These are phyloP conservation scores for Scomber scombrus DNA, from an alignment of 2,113 vertebrate genomes.

Conservation along the genomic window DNA sequence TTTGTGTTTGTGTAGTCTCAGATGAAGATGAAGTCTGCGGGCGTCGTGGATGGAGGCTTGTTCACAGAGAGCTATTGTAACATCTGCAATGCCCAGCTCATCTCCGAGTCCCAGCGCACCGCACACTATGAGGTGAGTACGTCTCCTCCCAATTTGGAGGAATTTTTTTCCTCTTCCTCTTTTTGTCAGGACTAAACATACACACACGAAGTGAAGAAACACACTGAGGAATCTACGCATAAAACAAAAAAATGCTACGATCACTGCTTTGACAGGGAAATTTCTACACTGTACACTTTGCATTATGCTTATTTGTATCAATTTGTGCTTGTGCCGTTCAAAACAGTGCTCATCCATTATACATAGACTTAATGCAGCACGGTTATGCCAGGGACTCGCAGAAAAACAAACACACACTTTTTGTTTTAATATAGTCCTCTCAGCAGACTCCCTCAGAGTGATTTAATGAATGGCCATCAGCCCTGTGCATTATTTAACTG, in stretches of 20 bases:
- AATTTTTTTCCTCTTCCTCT: neutral
- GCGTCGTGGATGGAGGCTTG: constrained; percentile 84
- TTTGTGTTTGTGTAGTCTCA: constrained; percentile 69
- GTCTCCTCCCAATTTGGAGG: constrained; percentile 29
- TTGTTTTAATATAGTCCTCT: constrained; percentile 76
- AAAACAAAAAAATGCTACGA: neutral
- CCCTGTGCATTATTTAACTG: constrained; percentile 66
- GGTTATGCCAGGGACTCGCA: constrained; percentile 59
- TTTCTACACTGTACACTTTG: constrained; percentile 42
- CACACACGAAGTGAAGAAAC: neutral
- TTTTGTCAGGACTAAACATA: constrained; percentile 10
- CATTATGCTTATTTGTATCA: constrained; percentile 73
- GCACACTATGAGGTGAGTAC: constrained; percentile 89
- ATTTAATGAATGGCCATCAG: constrained; percentile 79
- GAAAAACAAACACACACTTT: constrained; percentile 57
- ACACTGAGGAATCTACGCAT: constrained; percentile 3
- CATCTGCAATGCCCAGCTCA: constrained; percentile 90
- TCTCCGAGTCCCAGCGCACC: constrained; percentile 89
- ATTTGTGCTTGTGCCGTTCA: constrained; percentile 68
- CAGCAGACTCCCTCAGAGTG: constrained; percentile 64
- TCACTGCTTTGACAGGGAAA: constrained; percentile 36
- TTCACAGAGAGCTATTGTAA: constrained; percentile 91
- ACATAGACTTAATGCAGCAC: constrained; percentile 68
- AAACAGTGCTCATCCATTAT: constrained; percentile 76
- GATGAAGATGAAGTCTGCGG: constrained; percentile 89